Conservation (phyloP, 2,113 vertebrate genomes). For the Rissa tridactyla region DNA sequence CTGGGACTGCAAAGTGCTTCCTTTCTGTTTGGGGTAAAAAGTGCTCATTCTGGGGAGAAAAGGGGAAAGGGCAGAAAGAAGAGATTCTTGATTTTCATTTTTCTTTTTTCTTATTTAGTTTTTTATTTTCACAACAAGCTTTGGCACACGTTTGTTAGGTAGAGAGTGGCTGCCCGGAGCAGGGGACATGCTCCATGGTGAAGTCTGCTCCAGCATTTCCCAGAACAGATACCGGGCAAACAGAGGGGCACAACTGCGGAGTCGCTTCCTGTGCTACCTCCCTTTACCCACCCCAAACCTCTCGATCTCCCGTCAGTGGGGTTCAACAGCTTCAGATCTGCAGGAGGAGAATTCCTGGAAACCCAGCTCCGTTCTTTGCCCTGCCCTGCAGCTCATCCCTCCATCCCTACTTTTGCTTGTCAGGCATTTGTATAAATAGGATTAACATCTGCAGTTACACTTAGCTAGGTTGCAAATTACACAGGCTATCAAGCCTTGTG, state of each 20-base stretch:
- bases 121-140: background rate
- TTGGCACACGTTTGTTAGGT: background rate
- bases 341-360: background rate
- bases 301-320: background rate
- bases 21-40: background rate
- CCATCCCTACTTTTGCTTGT: background rate
- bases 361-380: background rate
- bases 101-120: background rate
- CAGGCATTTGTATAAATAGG: slow-evolving; percentile 56
- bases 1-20: background rate
- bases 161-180: background rate
- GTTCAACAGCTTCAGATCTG: background rate
- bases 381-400: background rate
- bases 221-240: background rate
- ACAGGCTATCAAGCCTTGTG: slow-evolving; percentile 40
- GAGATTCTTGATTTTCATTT: background rate
- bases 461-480: slow-evolving; percentile 60
- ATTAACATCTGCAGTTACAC: slow-evolving; percentile 62
- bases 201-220: background rate
- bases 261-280: background rate
- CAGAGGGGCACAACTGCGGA: background rate
- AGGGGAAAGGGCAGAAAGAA: background rate
- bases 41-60: background rate
- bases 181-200: background rate
- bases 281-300: background rate